Percentiles rank a stretch among this genome's conserved stretches.
Evolutionary conservation across 2,113 vertebrate genomes (phyloP).

Genomic region (Sinocyclocheilus grahami): DNA sequence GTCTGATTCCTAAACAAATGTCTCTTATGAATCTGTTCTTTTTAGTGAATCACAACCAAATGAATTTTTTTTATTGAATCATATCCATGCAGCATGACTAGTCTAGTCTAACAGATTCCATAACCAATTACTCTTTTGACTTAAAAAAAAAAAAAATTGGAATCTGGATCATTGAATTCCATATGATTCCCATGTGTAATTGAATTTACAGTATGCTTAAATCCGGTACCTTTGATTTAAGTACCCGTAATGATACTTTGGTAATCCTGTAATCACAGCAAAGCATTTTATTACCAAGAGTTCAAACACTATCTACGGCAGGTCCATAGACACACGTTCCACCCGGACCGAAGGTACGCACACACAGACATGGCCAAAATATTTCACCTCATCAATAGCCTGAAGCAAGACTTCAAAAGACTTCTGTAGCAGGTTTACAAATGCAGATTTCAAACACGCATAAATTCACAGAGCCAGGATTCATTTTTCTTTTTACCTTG

Average conservation of each 20-base stretch:
- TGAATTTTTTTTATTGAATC: neutral
- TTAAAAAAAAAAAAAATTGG: too few species aligned
- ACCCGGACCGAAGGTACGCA: conserved; percentile 71
- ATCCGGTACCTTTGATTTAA: conserved; percentile 18
- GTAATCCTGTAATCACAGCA: conserved; percentile 30
- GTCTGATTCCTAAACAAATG: neutral
- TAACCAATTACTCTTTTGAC: neutral
- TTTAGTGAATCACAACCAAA: neutral
- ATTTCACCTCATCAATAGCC: conserved; percentile 11
- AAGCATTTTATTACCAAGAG: conserved; percentile 57
- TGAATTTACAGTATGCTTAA: neutral
- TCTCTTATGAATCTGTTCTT: neutral
- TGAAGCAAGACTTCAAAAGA: conserved; percentile 1
- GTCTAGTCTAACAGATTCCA: neutral
- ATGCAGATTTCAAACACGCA: conserved; percentile 1
- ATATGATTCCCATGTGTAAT: neutral
- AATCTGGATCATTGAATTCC: neutral
- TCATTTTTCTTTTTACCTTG: neutral
- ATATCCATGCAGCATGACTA: neutral
- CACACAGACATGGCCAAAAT: neutral
- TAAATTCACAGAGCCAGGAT: neutral
- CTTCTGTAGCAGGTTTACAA: conserved; percentile 13
- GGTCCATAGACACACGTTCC: conserved; percentile 73
- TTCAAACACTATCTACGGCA: conserved; percentile 74
- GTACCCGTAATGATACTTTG: conserved; percentile 10